A percentile compares a stretch with the other conserved stretches of the same genome.
Conservation (phyloP, 2,888 invertebrate species). For the Philaethria dido region DNA sequence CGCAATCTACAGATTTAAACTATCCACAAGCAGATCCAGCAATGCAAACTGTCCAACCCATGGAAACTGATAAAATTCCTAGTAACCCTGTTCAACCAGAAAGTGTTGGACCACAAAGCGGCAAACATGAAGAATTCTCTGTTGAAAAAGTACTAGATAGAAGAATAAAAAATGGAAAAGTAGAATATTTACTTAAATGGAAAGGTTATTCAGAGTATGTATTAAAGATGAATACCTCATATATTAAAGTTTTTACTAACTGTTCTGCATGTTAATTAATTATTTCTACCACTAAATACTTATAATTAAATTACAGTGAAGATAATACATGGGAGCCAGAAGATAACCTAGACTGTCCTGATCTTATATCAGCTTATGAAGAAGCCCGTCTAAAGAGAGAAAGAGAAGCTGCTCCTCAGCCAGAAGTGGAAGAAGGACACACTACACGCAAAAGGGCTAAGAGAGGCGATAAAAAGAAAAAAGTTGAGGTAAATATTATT, state of each 20-base stretch:
- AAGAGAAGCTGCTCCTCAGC: conserved; percentile 54
- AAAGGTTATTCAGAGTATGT: conserved; percentile 86
- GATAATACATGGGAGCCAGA: conserved; percentile 95
- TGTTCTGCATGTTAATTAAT: neutral
- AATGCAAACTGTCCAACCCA: conserved; percentile 51
- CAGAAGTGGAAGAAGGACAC: conserved; percentile 60
- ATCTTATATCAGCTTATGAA: conserved; percentile 88
- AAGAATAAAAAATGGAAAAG: conserved; percentile 87
- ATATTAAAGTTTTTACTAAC: neutral
- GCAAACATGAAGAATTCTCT: conserved; percentile 86
- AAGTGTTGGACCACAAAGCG: conserved; percentile 56
- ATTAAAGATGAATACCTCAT: neutral
- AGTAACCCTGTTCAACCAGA: conserved; percentile 37
- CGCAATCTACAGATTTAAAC: conserved; percentile 49
- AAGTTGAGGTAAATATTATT: conserved; percentile 48
- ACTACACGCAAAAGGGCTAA: conserved; percentile 61
- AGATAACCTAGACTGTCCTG: conserved; percentile 91
- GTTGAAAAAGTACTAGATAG: conserved; percentile 90
- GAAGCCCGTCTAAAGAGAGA: conserved; percentile 81
- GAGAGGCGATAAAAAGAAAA: conserved; percentile 69
- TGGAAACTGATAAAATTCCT: conserved; percentile 50
- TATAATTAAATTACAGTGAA: conserved; percentile 69
- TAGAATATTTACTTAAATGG: conserved; percentile 87
- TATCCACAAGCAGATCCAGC: conserved; percentile 43
- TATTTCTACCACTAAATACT: neutral